Evolutionary conservation across 2,113 vertebrate species (phyloP).

Genomic region (Psilopogon haemacephalus): DNA sequence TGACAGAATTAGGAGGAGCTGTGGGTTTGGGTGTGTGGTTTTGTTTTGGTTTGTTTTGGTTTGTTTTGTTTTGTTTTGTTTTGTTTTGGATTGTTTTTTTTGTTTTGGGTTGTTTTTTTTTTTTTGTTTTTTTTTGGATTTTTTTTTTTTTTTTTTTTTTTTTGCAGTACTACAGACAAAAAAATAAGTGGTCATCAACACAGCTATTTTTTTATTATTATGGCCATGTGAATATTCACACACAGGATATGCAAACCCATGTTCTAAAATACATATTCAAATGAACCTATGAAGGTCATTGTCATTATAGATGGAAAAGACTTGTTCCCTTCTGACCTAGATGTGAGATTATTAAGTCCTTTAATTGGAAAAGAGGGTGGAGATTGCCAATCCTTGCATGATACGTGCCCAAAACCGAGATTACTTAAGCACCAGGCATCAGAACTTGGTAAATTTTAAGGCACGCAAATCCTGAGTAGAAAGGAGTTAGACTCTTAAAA

Average conservation of each 20-base stretch:
- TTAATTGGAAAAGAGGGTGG: background rate
- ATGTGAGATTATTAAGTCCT: background rate
- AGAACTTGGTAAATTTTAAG: background rate
- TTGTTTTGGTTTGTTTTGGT: no score
- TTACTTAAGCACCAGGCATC: background rate
- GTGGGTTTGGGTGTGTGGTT: no score
- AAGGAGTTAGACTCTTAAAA: background rate
- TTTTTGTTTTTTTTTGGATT: no score
- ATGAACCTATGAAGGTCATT: background rate
- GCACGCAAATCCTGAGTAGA: background rate
- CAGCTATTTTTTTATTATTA: background rate
- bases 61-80: no score
- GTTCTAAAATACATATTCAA: background rate
- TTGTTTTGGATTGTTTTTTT: no score
- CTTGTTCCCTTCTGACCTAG: background rate
- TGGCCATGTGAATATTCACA: background rate
- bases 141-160: no score
- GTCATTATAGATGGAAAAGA: background rate
- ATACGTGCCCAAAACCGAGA: background rate
- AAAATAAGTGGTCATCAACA: background rate
- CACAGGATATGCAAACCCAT: background rate
- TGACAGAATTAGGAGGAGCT: background rate
- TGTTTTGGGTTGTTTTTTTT: no score
- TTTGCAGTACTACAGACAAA: background rate
- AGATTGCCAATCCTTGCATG: background rate